Evolutionary conservation across 2,113 vertebrate species (phyloP), one percentile per base, ranked within the genome.

Genomic region (Sturnira hondurensis): DNA sequence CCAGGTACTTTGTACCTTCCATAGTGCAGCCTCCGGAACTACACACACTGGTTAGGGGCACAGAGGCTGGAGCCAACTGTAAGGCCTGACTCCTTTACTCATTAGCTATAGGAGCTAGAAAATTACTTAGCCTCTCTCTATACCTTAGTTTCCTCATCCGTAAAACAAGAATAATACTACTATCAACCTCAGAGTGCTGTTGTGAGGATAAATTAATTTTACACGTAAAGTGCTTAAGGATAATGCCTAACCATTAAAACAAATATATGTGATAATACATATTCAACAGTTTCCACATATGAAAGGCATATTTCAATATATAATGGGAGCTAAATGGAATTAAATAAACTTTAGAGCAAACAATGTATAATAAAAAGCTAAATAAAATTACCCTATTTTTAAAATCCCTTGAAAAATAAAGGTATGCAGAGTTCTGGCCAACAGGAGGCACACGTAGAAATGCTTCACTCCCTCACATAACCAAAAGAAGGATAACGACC

Each of bases 241-340:
- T 87, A 83, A 96, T 67, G 38, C 9, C 54, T 91, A 33, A 15
- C 20, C 67, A 81, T 88, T 92, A 92, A 88, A 85, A 95, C 58
- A 85, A 58, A 58, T 20, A 24, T 24, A 36, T 41, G 31, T n/a
- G 50, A 88, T 84, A 41, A 52, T 63, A 87, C 4, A 85, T 41
- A 78, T 73, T 65, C 7, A 91, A 88, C 9, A 87, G 94, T 65
- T 80, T 20, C 67, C 38, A 67, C 22, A 63, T 3, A 43, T 90
- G 7, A 89, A 82, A 82, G 26, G 82, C 13, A 28, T 36, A 86
- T 54, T 74, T 73, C 45, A 67, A 33, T 38, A 81, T 71, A 81
- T 88, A 71, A 93, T 71, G 58, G 56, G 36, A 76, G 31, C 11
- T 8, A 74, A 65, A 76, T 68, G 84, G 83, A 92, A 92, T 43